Evolutionary conservation across 2,888 invertebrate species (phyloP).

Genomic region (Tanytarsus gracilentus): DNA sequence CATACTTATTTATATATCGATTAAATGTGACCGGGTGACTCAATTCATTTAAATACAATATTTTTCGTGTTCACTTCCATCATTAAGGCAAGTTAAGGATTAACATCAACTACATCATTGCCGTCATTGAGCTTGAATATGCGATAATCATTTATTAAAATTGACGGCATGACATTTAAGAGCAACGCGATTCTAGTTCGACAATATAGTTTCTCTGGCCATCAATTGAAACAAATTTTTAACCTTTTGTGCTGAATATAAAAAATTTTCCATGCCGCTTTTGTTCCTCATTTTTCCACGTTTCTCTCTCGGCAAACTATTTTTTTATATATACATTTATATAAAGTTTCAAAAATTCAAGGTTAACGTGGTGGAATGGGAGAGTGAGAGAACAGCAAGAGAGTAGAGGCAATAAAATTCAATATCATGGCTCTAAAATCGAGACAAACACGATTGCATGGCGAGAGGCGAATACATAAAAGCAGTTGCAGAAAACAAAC

Average conservation of each 20-base stretch:
- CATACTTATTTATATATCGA: neutral
- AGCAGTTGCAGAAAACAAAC: neutral
- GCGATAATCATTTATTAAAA: no score
- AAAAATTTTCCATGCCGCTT: no score
- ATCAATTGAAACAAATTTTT: no score
- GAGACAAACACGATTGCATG: slow-evolving; percentile 11
- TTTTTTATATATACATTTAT: neutral
- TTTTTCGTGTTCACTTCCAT: neutral
- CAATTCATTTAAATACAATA: neutral
- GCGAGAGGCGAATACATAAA: neutral
- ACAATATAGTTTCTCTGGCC: no score
- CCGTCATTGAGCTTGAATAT: no score
- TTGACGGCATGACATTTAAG: no score
- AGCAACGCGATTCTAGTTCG: no score
- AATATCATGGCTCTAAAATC: slow-evolving; percentile 20
- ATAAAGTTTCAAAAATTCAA: slow-evolving; percentile 11
- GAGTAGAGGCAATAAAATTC: slow-evolving; percentile 20
- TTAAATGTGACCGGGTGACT: slow-evolving; percentile 17
- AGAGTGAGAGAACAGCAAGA: neutral
- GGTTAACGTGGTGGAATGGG: neutral
- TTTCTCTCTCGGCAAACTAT: neutral
- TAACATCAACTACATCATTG: no score
- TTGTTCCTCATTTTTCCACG: neutral
- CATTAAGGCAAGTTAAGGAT: no score
- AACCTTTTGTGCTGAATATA: no score